Evolutionary conservation across 2,888 invertebrate genomes (phyloP).

Genomic region (Dasysyrphus albostriatus): DNA sequence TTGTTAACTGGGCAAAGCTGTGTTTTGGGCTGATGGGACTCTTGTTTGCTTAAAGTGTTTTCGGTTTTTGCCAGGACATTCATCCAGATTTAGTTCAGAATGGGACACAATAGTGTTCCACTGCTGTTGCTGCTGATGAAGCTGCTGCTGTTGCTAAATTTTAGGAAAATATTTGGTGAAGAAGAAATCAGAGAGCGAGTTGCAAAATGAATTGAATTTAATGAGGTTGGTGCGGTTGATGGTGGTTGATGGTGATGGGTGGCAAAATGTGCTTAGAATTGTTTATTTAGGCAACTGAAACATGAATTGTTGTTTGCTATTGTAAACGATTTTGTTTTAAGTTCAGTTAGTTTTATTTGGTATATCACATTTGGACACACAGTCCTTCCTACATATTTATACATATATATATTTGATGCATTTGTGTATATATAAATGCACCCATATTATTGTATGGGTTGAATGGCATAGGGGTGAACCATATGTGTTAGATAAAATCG

Average conservation of each 20-base stretch:
- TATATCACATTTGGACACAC: constrained; percentile 12
- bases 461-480: constrained; percentile 16
- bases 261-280: constrained; percentile 47
- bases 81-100: constrained; percentile 16
- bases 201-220: constrained; percentile 67
- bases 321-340: constrained; percentile 61
- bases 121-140: not conserved
- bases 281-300: constrained; percentile 49
- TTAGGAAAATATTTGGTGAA: constrained; percentile 54
- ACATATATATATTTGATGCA: not conserved
- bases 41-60: constrained; percentile 56
- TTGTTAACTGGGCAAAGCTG: constrained; percentile 60
- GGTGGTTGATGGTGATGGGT: not conserved
- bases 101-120: constrained; percentile 5
- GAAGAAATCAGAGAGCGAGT: constrained; percentile 45
- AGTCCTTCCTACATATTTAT: not conserved
- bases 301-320: constrained; percentile 59
- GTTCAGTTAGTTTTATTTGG: constrained; percentile 50
- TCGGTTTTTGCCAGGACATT: constrained; percentile 32
- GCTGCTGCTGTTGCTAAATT: constrained; percentile 31
- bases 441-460: not conserved
- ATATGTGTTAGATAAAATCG: constrained; percentile 40
- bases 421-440: not conserved
- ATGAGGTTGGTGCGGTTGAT: constrained; percentile 53
- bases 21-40: constrained; percentile 17